phyloP scores from a whole-genome alignment of 2,113 vertebrate genomes.

The Rana temporaria region DNA sequence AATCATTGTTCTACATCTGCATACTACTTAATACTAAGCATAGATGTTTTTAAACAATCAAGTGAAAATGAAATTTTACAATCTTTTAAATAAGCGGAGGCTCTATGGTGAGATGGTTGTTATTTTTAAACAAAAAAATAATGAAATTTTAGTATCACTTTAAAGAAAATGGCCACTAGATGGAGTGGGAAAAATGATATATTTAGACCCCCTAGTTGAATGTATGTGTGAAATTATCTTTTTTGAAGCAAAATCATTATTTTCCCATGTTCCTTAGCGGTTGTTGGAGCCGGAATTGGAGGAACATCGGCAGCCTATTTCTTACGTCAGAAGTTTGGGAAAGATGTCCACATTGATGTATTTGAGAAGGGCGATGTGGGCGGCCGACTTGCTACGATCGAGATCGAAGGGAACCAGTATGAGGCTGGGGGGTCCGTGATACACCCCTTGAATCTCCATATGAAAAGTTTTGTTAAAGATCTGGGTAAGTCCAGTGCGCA shows the following conservation, averaged over 20 bases:
- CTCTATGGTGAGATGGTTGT: too few relatives aligned
- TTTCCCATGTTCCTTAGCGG: slow-evolving; percentile 69
- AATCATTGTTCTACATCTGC: too few relatives aligned
- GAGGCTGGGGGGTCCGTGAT: slow-evolving; percentile 84
- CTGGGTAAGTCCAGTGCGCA: slow-evolving; percentile 75
- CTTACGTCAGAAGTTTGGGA: slow-evolving; percentile 88
- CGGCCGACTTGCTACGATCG: slow-evolving; percentile 81
- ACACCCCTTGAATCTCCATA: slow-evolving; percentile 92
- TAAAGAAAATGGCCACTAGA: too few relatives aligned
- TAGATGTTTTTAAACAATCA: too few relatives aligned
- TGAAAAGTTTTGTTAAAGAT: slow-evolving; percentile 90
- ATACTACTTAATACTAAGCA: too few relatives aligned
- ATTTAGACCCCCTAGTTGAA: too few relatives aligned
- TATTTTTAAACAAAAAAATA: too few relatives aligned
- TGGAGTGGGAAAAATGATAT: too few relatives aligned
- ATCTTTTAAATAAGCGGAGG: too few relatives aligned
- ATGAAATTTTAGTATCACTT: too few relatives aligned
- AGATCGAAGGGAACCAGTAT: slow-evolving; percentile 76
- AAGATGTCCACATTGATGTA: slow-evolving; percentile 80
- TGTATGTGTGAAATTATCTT: too few relatives aligned
- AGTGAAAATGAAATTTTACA: too few relatives aligned
- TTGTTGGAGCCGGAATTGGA: slow-evolving; percentile 90
- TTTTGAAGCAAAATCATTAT: background rate
- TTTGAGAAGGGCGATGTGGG: slow-evolving; percentile 82
- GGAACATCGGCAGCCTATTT: slow-evolving; percentile 85